Percentiles rank a stretch among this genome's conserved stretches.
These are phyloP conservation scores for Neoaliturus tenellus DNA, from an alignment of 2,888 invertebrate genomes.

Conservation along the genomic window DNA sequence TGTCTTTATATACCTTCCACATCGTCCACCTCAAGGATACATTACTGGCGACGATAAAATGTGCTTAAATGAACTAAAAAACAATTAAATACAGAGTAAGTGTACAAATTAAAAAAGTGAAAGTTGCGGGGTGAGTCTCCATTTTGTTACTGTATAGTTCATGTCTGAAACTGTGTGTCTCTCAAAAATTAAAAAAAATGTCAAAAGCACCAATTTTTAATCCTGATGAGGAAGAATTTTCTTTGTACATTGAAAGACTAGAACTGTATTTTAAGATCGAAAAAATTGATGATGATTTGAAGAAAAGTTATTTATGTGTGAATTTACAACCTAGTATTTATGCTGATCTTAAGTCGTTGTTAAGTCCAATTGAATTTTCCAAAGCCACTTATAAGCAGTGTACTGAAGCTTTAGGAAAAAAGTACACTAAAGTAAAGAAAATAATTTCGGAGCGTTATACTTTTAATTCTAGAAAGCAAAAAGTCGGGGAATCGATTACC, in stretches of 20 bases:
- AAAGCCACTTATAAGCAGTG: conserved; percentile 1
- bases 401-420: conserved; percentile 1
- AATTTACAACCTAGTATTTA: not conserved
- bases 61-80: too few relatives aligned
- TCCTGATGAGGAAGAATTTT: not conserved
- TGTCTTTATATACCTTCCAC: too few relatives aligned
- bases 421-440: not conserved
- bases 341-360: not conserved
- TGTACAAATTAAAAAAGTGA: too few relatives aligned
- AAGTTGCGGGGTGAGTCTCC: too few relatives aligned
- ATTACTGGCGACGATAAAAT: too few relatives aligned
- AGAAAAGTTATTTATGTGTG: not conserved
- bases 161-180: too few relatives aligned
- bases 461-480: not conserved
- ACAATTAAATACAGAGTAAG: too few relatives aligned
- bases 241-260: not conserved
- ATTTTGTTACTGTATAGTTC: too few relatives aligned
- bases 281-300: not conserved
- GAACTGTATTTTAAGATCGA: conserved; percentile 2
- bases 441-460: not conserved
- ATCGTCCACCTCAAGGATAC: too few relatives aligned
- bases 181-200: not conserved
- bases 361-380: not conserved
- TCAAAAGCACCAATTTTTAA: not conserved
- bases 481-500: not conserved